A percentile compares a stretch with the other conserved stretches of the same genome.
Evolutionary conservation across 2,113 vertebrate species (phyloP).

Genomic region (Cheirogaleus medius): DNA sequence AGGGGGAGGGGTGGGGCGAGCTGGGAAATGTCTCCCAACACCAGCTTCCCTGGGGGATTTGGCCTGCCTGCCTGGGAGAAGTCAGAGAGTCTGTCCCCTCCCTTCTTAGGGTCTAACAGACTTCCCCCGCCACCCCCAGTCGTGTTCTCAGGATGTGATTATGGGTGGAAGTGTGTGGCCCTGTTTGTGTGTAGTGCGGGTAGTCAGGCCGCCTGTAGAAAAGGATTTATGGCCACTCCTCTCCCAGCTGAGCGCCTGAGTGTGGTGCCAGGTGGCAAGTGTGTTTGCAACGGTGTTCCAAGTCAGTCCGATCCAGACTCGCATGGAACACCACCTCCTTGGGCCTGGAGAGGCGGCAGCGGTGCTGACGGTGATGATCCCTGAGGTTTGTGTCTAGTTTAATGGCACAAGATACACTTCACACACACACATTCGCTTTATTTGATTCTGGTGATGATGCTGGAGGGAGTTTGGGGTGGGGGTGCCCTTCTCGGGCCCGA

Average conservation of each 20-base stretch:
- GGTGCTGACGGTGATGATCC: background rate
- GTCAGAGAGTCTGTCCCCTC: background rate
- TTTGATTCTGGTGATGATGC: background rate
- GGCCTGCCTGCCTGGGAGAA: background rate
- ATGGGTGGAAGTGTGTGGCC: background rate
- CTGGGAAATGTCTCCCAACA: background rate
- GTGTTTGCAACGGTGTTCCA: background rate
- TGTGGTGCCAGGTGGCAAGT: background rate
- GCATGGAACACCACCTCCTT: background rate
- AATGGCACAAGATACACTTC: too few species aligned
- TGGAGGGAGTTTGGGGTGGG: background rate
- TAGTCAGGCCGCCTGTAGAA: background rate
- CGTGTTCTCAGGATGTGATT: background rate
- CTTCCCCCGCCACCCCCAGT: background rate
- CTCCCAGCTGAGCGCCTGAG: background rate
- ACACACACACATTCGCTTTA: background rate
- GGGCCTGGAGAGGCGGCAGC: background rate
- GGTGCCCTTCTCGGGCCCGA: background rate
- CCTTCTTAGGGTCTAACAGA: background rate
- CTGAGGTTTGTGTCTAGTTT: background rate
- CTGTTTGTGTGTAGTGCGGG: too few species aligned
- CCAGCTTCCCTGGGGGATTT: background rate
- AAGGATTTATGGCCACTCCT: constrained; percentile 26
- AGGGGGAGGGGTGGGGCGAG: background rate
- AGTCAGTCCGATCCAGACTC: background rate